Conservation (phyloP, 2,113 vertebrate species). For the Phylloscopus trochilus region DNA sequence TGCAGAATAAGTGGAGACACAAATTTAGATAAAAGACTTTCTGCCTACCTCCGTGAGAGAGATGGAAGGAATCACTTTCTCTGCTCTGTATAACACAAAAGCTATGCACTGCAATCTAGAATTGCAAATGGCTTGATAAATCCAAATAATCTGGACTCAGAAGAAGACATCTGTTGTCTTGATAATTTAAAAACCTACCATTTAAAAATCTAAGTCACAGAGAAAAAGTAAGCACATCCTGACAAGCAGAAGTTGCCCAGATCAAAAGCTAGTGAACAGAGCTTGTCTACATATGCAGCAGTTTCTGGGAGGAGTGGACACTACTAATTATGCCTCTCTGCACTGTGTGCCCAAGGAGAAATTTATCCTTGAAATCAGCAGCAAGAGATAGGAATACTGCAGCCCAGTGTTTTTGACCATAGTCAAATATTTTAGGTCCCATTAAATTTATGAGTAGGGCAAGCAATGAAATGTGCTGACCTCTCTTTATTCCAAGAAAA, state of each 20-base stretch:
- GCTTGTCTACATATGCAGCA: background rate
- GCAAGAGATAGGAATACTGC: background rate
- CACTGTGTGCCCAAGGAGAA: background rate
- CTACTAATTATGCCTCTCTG: background rate
- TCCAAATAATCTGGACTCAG: background rate
- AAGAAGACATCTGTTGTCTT: background rate
- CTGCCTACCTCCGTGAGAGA: background rate
- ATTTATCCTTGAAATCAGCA: background rate
- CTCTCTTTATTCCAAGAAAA: background rate
- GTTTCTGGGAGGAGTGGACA: background rate
- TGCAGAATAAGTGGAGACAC: slow-evolving; percentile 22
- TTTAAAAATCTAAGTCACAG: background rate
- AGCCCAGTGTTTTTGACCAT: background rate
- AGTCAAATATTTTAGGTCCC: background rate
- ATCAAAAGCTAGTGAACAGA: background rate
- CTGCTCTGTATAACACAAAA: background rate
- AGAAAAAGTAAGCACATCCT: background rate
- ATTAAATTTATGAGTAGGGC: background rate
- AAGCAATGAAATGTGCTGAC: background rate
- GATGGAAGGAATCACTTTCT: background rate
- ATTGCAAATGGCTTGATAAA: background rate
- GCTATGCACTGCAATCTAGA: background rate
- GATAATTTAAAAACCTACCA: background rate
- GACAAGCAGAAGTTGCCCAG: background rate
- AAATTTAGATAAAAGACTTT: background rate